Evolutionary conservation across 2,888 invertebrate species (phyloP), one percentile per base, ranked within the genome.

Genomic region (Eucera pruinosa): DNA sequence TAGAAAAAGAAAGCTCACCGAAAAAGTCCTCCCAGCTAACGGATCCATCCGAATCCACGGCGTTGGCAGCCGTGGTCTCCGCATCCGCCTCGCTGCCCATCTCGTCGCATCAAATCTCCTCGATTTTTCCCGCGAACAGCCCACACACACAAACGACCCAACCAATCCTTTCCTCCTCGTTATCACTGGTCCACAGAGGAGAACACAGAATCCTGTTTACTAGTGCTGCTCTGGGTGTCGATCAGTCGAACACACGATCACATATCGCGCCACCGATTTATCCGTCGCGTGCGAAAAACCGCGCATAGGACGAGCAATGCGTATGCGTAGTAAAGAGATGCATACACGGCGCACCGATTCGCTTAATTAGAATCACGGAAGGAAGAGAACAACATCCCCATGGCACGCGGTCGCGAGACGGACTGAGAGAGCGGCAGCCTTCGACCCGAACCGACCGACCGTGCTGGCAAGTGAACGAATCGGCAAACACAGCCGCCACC

Each of bases 11-110:
- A n/a, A 30, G 58, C 95, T 93, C 89, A 95, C 95, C 95, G 89
- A 95, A 95, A 93, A 95, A 95, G 89, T 95, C 95, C 92, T 95
- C 95, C 95, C 95, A 95, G 90, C 95, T 95, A 93, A 95, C 94
- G 91, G 95, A 95, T 89, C 94, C 94, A 92, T 95, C 95, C 87
- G 95, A 95, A 91, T 95, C 95, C 89, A 93, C 93, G 87, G 93
- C 93, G 75, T 80, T 85, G 85, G 93, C 92, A 90, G 93, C 93
- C 67, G 86, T 83, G 65, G 80, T 80, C 79, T 86, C 84, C 78
- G 82, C 84, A 64, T 84, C 87, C 72, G 83, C 85, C 71, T 89
- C 90, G 85, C 87, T 90, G 68, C 79, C 88, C 90, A 90, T 90
- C 66, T 66, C 81, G 78, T 66, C 25, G 45, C 69, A 83, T 78